Base-by-base conservation (phyloP, 2,797 vertebrate genomes). In the Atherinosoma microstoma region DNA sequence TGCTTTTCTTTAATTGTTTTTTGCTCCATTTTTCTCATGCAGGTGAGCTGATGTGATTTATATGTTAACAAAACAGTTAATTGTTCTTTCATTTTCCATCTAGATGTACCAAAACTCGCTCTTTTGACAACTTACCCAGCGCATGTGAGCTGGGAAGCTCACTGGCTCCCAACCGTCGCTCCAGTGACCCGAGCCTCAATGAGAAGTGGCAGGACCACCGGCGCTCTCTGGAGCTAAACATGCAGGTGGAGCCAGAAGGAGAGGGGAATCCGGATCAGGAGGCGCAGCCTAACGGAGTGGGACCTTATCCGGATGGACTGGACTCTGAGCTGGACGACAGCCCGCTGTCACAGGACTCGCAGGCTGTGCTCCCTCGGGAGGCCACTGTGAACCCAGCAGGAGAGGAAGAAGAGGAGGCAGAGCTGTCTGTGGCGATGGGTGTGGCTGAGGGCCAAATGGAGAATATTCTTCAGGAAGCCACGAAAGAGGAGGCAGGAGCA, bases 121-220 rank as follows among this genome's bases (percentile, higher is more conserved):
- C 98, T 0, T 99, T 98, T 6, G 98, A 99, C 93, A 98, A 99
- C 93, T 89, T 99, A 85, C 96, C 97, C 4, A 96, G 94, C 10
- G 96, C 94, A 15, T 98, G 97, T 64, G 98, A 99, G 79, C 95
- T 95, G 74, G 95, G 94, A 3, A 92, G 94, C 82, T 90, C 96
- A 0, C 81, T 96, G 35, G 57, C 95, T 79, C 85, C 93, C 0
- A 97, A 97, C 87, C 96, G 98, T 11, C 97, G 97, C 27, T 98
- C 97, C 79, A 99, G 98, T 0, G 98, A 99, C 86, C 97, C 98
- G 15, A 99, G 95, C 88, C 94, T 99, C 72, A 99, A 99, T 0
- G 98, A 99, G 79, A 99, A 98, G 90, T 99, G 98, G 97, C 98
- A 99, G 86, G 98, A 99, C 84, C 97, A 97, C 85, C 95, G 97